phyloP scores from a whole-genome alignment of 2,797 vertebrate species.

The Rhinogobio ventralis region DNA sequence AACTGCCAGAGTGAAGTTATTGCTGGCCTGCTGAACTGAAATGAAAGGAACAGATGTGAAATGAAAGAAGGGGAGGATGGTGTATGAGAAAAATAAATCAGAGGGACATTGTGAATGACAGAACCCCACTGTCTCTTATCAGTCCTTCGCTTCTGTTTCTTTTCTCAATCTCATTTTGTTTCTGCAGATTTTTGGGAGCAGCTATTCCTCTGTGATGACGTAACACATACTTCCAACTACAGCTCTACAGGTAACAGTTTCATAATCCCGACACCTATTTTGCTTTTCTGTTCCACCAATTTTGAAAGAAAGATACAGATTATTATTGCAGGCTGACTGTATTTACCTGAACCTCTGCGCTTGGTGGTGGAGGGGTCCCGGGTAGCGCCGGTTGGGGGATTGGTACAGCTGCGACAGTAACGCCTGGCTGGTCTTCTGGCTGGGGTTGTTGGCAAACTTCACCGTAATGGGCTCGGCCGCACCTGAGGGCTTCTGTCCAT shows the following conservation, averaged over 20 bases:
- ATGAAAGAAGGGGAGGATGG: conserved; percentile 69
- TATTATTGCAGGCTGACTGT: conserved; percentile 21
- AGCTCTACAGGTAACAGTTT: conserved; percentile 29
- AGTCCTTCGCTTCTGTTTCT: conserved; percentile 68
- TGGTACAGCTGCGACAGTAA: conserved; percentile 99
- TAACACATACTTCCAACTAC: not conserved
- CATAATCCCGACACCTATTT: conserved; percentile 22
- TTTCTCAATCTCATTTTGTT: conserved; percentile 38
- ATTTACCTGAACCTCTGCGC: conserved; percentile 99
- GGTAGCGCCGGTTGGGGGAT: conserved; percentile 98
- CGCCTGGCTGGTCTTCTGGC: conserved; percentile 99
- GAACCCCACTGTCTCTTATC: conserved; percentile 83
- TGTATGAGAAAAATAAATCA: conserved; percentile 71
- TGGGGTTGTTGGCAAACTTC: conserved; percentile 99
- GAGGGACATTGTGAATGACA: conserved; percentile 74
- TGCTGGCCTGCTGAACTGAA: conserved; percentile 51
- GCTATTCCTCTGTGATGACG: not conserved
- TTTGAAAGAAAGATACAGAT: not conserved
- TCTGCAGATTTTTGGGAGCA: conserved; percentile 8
- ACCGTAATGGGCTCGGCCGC: conserved; percentile 99
- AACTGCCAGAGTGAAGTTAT: conserved; percentile 49
- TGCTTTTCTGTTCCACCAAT: conserved; percentile 37
- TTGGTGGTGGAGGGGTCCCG: conserved; percentile 98
- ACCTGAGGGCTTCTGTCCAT: conserved; percentile 98
- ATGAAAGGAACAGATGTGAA: conserved; percentile 57